Conservation (phyloP, 1,140 invertebrate genomes). For the Parasteatoda tepidariorum region DNA sequence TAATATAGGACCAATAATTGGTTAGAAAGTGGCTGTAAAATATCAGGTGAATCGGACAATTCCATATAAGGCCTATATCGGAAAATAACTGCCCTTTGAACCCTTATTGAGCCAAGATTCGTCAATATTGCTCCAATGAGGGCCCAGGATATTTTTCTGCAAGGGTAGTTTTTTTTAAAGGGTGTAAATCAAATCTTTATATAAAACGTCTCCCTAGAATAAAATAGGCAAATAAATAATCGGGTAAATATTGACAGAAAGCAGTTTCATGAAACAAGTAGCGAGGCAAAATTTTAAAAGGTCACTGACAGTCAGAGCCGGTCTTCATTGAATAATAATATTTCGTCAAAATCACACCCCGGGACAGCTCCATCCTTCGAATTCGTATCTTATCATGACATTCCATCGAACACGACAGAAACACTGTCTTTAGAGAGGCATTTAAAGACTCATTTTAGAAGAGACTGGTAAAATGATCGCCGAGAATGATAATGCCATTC, state of each 20-base stretch:
- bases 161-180: background rate
- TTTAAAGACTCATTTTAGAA: conserved; percentile 52
- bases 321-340: conserved; percentile 16
- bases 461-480: background rate
- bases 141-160: background rate
- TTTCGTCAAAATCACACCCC: conserved; percentile 30
- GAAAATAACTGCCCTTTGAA: too few relatives aligned
- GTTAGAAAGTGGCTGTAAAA: too few relatives aligned
- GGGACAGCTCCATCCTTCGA: conserved; percentile 1
- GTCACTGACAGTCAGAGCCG: background rate
- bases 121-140: too few relatives aligned
- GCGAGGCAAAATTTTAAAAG: background rate
- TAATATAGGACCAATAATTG: too few relatives aligned
- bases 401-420: conserved; percentile 57
- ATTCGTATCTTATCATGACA: conserved; percentile 40
- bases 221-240: background rate
- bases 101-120: too few relatives aligned
- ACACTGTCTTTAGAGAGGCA: conserved; percentile 47
- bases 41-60: too few relatives aligned
- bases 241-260: background rate
- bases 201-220: background rate
- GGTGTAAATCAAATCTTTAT: background rate
- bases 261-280: background rate
- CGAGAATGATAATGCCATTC: conserved; percentile 28
- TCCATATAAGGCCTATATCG: too few relatives aligned